phyloP scores from a whole-genome alignment of 2,888 invertebrate species.

The Prionchulus punctatus region DNA sequence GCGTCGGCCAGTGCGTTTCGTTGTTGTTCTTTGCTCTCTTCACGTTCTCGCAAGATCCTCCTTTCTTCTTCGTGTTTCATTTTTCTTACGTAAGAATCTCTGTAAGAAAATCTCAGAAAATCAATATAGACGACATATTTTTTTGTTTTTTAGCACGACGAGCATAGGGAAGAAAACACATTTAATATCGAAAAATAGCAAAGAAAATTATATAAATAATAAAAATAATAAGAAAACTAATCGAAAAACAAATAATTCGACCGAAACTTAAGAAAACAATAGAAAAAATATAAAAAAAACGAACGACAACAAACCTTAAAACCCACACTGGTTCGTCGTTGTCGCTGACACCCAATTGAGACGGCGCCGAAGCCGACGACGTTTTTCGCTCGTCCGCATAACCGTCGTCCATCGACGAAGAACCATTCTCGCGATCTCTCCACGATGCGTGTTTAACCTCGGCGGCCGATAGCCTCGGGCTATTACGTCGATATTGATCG shows the following conservation, averaged over 20 bases:
- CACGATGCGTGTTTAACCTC: too few species aligned
- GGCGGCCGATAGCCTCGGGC: too few species aligned
- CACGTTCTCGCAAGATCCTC: not conserved
- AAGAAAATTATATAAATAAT: not conserved
- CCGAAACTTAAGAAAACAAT: not conserved
- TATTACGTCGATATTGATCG: too few species aligned
- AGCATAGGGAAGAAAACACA: too few species aligned
- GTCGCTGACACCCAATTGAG: not conserved
- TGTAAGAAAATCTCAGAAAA: not conserved
- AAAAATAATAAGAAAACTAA: not conserved
- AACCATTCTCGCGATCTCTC: too few species aligned
- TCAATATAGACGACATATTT: not conserved
- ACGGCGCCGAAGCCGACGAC: too few species aligned
- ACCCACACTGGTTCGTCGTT: slow-evolving; percentile 2
- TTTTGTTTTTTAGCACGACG: not conserved
- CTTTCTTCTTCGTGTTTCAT: slow-evolving; percentile 6
- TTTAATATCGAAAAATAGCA: not conserved
- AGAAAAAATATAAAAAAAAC: not conserved
- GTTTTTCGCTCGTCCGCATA: too few species aligned
- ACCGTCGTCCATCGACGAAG: too few species aligned
- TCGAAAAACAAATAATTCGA: not conserved
- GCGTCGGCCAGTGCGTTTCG: not conserved
- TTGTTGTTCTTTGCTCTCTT: not conserved
- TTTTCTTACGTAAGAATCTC: not conserved
- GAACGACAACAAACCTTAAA: not conserved